Evolutionary conservation across 1,140 invertebrate genomes (phyloP), one percentile per base, ranked within the genome.

Genomic region (Magallana angulata): DNA sequence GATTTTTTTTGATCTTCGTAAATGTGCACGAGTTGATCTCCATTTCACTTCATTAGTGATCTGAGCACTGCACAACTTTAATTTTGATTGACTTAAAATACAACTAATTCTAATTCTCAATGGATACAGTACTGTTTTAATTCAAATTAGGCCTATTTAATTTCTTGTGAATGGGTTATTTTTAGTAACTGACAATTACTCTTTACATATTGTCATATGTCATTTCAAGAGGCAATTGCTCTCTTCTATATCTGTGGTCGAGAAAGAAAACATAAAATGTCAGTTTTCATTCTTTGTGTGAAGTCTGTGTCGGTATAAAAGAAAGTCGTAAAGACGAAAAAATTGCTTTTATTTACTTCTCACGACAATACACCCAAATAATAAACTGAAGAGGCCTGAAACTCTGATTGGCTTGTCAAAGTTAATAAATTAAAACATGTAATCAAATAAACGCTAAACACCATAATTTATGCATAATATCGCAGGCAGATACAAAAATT

Each of bases 101-200:
- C 68, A 76, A 7, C 18, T 64, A 64, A 64, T 64, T 64, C 36
- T 24, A 76, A 76, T 76, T 76, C 68, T 76, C 12, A 11, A 4
- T 30, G 24, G 30, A 76, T 11, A 76, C 12, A 30, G 18, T 76
- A 36, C 68, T 24, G 24, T 30, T 76, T 16, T 76, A 30, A 30
- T 76, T 24, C 68, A 76, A 64, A 76, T 76, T 76, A 76, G 68
- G 30, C 68, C 68, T 76, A 76, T 76, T 76, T 30, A 76, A 24
- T 30, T 76, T 76, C 36, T 76, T 76, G 36, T 76, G 68, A 76
- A 76, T 76, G 68, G 68, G 68, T 30, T 76, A 76, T 76, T 76
- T 36, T 76, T 76, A 30, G 68, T 76, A 76, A 76, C 68, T 76
- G 68, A 76, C 68, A 76, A 76, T 76, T 76, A 71, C 11, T 30